Conservation (phyloP, 2,888 invertebrate genomes). For the Pyrgus malvae region DNA sequence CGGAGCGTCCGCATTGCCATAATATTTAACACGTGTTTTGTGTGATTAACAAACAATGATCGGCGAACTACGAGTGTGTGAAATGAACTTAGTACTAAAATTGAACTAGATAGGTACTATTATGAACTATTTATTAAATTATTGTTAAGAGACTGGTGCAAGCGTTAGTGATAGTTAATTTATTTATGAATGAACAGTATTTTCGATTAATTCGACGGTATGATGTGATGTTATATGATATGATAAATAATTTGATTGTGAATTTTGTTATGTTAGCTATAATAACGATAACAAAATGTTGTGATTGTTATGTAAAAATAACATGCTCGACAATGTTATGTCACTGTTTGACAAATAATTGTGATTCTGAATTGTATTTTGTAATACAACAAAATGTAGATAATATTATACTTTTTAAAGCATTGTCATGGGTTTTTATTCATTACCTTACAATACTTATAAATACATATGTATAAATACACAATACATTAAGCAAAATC, state of each 20-base stretch:
- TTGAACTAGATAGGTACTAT: conserved; percentile 47
- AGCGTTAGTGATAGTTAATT: conserved; percentile 71
- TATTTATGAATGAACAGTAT: conserved; percentile 80
- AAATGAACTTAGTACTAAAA: conserved; percentile 50
- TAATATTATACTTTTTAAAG: conserved; percentile 22
- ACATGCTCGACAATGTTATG: conserved; percentile 43
- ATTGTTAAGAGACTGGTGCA: conserved; percentile 74
- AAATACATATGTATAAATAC: neutral
- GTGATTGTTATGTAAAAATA: conserved; percentile 48
- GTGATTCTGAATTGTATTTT: conserved; percentile 70
- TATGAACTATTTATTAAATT: conserved; percentile 76
- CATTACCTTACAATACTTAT: neutral
- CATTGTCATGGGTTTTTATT: neutral
- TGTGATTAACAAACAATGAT: conserved; percentile 38
- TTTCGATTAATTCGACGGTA: conserved; percentile 61
- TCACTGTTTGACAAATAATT: conserved; percentile 45
- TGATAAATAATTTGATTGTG: conserved; percentile 48
- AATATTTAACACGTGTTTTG: conserved; percentile 60
- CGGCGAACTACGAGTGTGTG: conserved; percentile 54
- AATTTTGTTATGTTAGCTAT: conserved; percentile 47
- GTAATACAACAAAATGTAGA: conserved; percentile 60
- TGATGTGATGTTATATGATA: conserved; percentile 62
- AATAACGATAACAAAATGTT: conserved; percentile 54
- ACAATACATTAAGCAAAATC: too few species aligned
- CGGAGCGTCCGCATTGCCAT: conserved; percentile 75